phyloP scores from a whole-genome alignment of 2,797 vertebrate species.

The Enteromius unitaeniatus region DNA sequence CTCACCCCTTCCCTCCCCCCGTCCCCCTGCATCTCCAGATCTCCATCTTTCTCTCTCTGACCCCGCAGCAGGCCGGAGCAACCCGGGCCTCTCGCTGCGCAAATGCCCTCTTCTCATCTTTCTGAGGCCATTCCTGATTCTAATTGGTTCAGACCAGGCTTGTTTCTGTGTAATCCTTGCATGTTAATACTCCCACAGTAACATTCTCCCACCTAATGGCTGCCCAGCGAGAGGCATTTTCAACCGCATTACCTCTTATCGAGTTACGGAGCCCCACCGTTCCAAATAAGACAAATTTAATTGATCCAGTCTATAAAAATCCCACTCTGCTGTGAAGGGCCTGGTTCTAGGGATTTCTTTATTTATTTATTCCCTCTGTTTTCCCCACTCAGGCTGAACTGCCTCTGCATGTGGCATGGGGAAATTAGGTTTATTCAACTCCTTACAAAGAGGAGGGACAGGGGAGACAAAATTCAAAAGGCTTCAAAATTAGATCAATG shows the following conservation, averaged over 20 bases:
- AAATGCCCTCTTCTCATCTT: slow-evolving; percentile 65
- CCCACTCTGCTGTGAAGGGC: slow-evolving; percentile 76
- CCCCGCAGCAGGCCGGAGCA: slow-evolving; percentile 66
- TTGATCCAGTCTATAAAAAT: slow-evolving; percentile 91
- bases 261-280: slow-evolving; percentile 94
- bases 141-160: slow-evolving; percentile 75
- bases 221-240: slow-evolving; percentile 88
- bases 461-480: slow-evolving; percentile 76
- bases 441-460: slow-evolving; percentile 72
- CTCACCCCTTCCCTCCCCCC: slow-evolving; percentile 25
- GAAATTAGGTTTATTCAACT: slow-evolving; percentile 84
- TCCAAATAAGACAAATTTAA: slow-evolving; percentile 97
- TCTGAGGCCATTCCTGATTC: slow-evolving; percentile 66
- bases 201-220: slow-evolving; percentile 84
- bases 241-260: slow-evolving; percentile 95
- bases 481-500: slow-evolving; percentile 85
- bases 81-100: slow-evolving; percentile 49
- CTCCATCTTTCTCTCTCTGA: slow-evolving; percentile 51
- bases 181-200: slow-evolving; percentile 79
- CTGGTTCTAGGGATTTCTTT: slow-evolving; percentile 71
- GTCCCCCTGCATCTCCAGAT: slow-evolving; percentile 5
- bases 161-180: slow-evolving; percentile 73
- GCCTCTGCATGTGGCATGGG: slow-evolving; percentile 74
- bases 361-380: slow-evolving; percentile 80
- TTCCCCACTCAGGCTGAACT: slow-evolving; percentile 71